Base-by-base conservation (phyloP, 30 jellyfish, hydroid and myxozoan species). In the Aurelia sp. region DNA sequence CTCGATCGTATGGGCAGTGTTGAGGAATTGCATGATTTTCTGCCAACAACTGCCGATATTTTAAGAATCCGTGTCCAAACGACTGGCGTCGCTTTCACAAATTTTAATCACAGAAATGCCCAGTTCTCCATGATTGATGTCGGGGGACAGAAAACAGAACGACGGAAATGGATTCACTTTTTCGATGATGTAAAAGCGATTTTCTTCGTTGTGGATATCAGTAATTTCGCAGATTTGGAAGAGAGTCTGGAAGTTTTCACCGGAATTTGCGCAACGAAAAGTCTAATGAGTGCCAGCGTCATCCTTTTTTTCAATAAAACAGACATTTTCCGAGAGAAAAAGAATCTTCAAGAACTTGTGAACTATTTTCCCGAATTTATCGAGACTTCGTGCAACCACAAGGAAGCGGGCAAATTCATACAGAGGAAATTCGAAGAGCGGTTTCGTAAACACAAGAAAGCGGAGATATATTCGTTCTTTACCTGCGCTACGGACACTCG, bases 171-270 rank as follows among this genome's bases (percentile, higher is more conserved):
- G 93, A 84, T 84, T 4, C 93, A 84, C 57, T 70, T 84, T 20
- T 84, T 84, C 55, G 93, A 84, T 48, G 93, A 84, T 53, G 93
- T 84, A 15, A 71, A 62, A 74, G 93, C 93, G n/a, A 66, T 84
- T 10, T 73, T 84, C 76, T 84, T 59, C 47, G 82, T 84, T n/a
- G 87, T 73, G 19, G 93, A 84, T 47, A 59, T 84, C 61, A 84
- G 87, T 41, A 73, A 84, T 61, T 71, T 71, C 64, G 63, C 41
- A 11, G 84, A 61, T 72, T 31, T 84, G 67, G 17, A 44, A 5
- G 93, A 84, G 76, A 84, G 93, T 19, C 27, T 84, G 66, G 93
- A 73, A 2, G 83, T 84, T 1, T 84, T 84, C 68, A 35, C 66
- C 13, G 44, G 20, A 19, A 84, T 84, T 3, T 84, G 93, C 87